Percentiles rank a stretch among this genome's conserved stretches.
These are phyloP conservation scores for Phoenicopterus ruber DNA, from an alignment of 2,113 vertebrate genomes.

Conservation along the genomic window DNA sequence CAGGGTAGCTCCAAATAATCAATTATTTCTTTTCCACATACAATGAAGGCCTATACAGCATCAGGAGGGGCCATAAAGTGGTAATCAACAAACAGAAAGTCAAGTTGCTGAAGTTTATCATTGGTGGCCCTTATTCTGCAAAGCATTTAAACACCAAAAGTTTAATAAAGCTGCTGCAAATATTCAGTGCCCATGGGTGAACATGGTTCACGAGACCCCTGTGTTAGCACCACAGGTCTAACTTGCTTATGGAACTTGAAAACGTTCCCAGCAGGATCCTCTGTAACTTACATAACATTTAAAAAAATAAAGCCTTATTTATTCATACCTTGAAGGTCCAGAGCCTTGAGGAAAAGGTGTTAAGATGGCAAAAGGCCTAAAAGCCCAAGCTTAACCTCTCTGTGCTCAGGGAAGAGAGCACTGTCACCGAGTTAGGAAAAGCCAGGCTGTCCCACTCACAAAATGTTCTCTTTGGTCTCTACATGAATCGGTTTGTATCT, in stretches of 20 bases:
- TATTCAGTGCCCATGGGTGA: neutral
- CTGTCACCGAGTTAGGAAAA: neutral
- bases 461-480: neutral
- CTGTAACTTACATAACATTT: neutral
- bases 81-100: neutral
- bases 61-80: neutral
- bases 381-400: neutral
- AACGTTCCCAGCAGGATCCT: neutral
- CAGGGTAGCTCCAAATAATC: neutral
- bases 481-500: constrained; percentile 24
- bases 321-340: neutral
- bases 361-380: neutral
- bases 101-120: neutral
- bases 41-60: neutral
- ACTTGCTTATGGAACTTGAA: neutral
- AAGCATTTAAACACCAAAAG: neutral
- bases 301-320: neutral
- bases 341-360: neutral
- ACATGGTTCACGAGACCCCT: neutral
- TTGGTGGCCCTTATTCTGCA: neutral
- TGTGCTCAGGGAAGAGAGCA: neutral
- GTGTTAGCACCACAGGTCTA: neutral
- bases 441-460: neutral
- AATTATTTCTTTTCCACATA: neutral
- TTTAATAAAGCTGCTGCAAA: neutral